phyloP scores from a whole-genome alignment of 2,797 vertebrate species.

The Melanotaenia nigrans region DNA sequence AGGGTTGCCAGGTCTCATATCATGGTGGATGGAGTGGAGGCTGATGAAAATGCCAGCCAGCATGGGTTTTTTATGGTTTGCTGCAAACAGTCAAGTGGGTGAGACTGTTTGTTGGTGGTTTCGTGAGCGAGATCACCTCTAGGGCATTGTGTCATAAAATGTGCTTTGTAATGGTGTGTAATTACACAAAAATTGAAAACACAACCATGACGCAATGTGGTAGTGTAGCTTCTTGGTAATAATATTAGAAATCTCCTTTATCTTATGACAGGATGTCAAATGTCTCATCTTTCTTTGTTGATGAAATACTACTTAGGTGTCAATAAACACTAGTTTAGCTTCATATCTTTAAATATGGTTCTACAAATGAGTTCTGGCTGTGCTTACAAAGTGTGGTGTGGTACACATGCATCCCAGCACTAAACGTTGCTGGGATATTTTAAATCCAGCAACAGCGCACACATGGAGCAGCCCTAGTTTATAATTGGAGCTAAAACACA shows the following conservation, averaged over 20 bases:
- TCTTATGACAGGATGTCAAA: slow-evolving; percentile 45
- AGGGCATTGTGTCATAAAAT: slow-evolving; percentile 14
- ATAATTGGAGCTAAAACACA: slow-evolving; percentile 33
- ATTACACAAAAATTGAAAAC: slow-evolving; percentile 32
- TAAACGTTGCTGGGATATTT: slow-evolving; percentile 20
- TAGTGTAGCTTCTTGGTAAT: slow-evolving; percentile 7
- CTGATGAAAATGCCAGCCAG: slow-evolving; percentile 8
- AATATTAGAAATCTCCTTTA: slow-evolving; percentile 32
- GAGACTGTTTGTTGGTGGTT: slow-evolving; percentile 26
- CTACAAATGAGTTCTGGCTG: not conserved
- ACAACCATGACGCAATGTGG: slow-evolving; percentile 21
- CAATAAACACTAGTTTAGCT: slow-evolving; percentile 13
- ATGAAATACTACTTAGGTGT: slow-evolving; percentile 23
- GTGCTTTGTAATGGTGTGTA: slow-evolving; percentile 11
- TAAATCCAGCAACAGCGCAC: slow-evolving; percentile 7
- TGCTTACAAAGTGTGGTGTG: slow-evolving; percentile 14
- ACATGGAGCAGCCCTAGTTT: slow-evolving; percentile 28
- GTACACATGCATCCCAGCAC: not conserved
- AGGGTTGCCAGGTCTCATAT: slow-evolving; percentile 45
- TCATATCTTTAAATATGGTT: not conserved
- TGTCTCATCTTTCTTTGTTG: slow-evolving; percentile 21
- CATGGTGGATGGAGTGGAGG: slow-evolving; percentile 27
- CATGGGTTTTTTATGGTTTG: slow-evolving; percentile 26
- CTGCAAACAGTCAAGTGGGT: slow-evolving; percentile 8
- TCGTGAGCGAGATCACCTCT: slow-evolving; percentile 25